Percentiles rank a stretch among this genome's conserved stretches.
Conservation (phyloP, 2,797 vertebrate genomes). For the Halcyon leucocephala region DNA sequence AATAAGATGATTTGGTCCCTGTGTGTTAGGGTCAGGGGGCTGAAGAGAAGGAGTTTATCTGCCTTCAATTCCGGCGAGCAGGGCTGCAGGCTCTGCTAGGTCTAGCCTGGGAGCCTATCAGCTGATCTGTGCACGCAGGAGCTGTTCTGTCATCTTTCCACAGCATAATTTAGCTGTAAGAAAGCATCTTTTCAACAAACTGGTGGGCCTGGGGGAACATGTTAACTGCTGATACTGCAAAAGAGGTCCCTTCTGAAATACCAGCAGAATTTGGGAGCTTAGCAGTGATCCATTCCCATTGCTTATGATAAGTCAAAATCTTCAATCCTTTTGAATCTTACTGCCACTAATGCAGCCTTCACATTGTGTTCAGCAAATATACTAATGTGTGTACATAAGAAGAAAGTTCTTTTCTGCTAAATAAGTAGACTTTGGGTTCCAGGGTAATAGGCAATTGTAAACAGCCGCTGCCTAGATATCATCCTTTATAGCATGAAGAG, state of each 20-base stretch:
- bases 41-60: background rate
- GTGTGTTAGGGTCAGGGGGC: background rate
- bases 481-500: background rate
- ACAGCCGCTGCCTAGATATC: background rate
- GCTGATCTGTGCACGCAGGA: background rate
- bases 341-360: background rate
- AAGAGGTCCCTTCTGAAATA: background rate
- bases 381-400: background rate
- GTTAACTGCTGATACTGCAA: background rate
- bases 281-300: background rate
- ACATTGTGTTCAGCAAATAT: conserved; percentile 3
- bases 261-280: background rate
- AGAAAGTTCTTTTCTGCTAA: background rate
- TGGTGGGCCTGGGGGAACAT: rapidly evolving
- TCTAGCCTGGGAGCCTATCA: background rate
- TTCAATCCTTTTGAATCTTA: conserved; percentile 18
- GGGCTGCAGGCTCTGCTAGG: background rate
- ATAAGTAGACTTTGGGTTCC: background rate
- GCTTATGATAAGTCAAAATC: background rate
- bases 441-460: background rate
- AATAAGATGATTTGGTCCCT: background rate
- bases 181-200: background rate
- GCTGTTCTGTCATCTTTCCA: background rate
- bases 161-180: background rate
- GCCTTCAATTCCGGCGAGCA: background rate